A percentile compares a stretch with the other conserved stretches of the same genome.
These are phyloP conservation scores for Piezodorus guildinii DNA, from an alignment of 1,140 invertebrate genomes.

Conservation along the genomic window DNA sequence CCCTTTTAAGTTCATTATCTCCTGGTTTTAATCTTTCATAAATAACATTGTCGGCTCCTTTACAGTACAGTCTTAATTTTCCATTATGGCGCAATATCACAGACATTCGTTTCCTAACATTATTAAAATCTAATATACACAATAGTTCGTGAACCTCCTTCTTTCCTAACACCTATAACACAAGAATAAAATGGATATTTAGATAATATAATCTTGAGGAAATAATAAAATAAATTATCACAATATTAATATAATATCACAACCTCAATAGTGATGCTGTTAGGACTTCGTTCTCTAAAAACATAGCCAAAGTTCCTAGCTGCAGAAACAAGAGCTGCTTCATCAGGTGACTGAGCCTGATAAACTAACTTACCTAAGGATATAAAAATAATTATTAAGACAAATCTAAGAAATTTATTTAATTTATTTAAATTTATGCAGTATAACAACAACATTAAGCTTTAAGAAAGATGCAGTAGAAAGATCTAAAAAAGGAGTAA, in stretches of 20 bases:
- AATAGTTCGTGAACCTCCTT: conserved; percentile 87
- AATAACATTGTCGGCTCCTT: conserved; percentile 97
- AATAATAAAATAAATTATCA: too few species aligned
- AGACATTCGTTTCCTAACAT: conserved; percentile 97
- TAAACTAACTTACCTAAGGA: conserved; percentile 53
- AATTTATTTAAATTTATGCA: background rate
- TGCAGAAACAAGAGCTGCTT: conserved; percentile 90
- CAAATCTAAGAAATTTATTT: background rate
- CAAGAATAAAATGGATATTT: background rate
- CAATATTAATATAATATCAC: background rate
- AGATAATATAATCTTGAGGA: too few species aligned
- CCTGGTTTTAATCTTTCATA: conserved; percentile 77
- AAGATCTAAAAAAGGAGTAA: too few species aligned
- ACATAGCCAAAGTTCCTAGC: conserved; percentile 98
- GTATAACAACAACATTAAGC: background rate
- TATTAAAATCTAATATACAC: conserved; percentile 98
- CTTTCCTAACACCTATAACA: conserved; percentile 53
- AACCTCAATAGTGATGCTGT: conserved; percentile 82
- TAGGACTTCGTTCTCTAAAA: conserved; percentile 85
- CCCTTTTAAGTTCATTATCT: conserved; percentile 60
- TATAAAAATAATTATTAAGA: background rate
- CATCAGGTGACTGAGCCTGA: conserved; percentile 94
- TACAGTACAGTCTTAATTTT: conserved; percentile 79
- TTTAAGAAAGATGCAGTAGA: too few species aligned
- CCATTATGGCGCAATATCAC: conserved; percentile 79